These are phyloP conservation scores for Eulemur coronatus DNA, from an alignment of 2,797 vertebrate genomes.

Conservation along the genomic window DNA sequence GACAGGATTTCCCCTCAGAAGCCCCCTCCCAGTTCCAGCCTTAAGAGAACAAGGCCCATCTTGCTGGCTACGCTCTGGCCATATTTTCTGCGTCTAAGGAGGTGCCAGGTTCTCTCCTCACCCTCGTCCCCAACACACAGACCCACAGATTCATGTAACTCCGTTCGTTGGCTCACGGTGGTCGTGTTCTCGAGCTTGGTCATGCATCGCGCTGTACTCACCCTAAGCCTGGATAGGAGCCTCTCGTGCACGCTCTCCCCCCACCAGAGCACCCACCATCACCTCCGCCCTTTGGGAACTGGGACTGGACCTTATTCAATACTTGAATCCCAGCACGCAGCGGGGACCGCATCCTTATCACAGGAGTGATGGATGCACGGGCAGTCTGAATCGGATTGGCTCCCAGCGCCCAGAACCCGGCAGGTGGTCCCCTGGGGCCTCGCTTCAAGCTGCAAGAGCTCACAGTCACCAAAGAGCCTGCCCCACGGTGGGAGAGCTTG, in stretches of 20 bases:
- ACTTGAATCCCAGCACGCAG: background rate
- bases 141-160: background rate
- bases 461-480: background rate
- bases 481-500: background rate
- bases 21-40: accelerated
- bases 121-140: background rate
- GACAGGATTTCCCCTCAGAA: accelerated
- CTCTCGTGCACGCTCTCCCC: accelerated
- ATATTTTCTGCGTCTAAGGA: accelerated
- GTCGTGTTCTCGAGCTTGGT: background rate
- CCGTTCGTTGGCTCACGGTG: background rate
- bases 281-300: background rate
- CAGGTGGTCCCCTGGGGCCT: accelerated
- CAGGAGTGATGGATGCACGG: too few relatives aligned
- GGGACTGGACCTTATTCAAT: background rate
- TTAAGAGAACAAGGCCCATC: background rate
- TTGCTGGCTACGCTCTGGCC: accelerated
- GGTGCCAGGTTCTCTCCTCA: background rate
- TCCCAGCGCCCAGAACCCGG: background rate
- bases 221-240: background rate
- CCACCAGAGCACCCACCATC: background rate
- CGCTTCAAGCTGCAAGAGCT: background rate
- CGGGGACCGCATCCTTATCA: accelerated
- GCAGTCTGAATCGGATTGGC: accelerated
- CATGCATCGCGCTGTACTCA: background rate